A percentile compares a stretch with the other conserved stretches of the same genome.
These are phyloP conservation scores for Leptinotarsa rubiginosa DNA, from an alignment of 2,888 invertebrate species.

Conservation along the genomic window DNA sequence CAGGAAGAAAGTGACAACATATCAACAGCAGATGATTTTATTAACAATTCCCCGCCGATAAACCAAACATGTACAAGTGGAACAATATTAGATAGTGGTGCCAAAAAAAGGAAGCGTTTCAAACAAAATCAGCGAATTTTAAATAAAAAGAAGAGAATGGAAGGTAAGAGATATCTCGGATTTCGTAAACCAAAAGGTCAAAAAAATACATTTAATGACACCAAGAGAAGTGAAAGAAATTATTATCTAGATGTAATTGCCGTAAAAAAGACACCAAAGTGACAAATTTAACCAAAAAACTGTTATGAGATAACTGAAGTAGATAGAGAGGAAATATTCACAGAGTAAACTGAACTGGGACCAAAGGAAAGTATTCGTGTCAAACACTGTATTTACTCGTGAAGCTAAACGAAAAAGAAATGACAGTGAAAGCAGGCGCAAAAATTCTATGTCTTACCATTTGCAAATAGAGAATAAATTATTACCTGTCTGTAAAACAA, in stretches of 20 bases:
- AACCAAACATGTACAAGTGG: not conserved
- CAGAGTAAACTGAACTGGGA: slow-evolving; percentile 32
- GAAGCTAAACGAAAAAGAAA: slow-evolving; percentile 14
- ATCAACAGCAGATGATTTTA: not conserved
- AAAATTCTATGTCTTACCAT: slow-evolving; percentile 20
- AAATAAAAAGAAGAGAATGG: slow-evolving; percentile 27
- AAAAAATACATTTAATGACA: slow-evolving; percentile 32
- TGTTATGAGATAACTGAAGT: slow-evolving; percentile 23
- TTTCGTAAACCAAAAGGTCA: slow-evolving; percentile 34
- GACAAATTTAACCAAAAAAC: slow-evolving; percentile 6
- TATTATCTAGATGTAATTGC: slow-evolving; percentile 29
- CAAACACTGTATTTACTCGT: slow-evolving; percentile 23
- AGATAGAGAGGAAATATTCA: slow-evolving; percentile 25
- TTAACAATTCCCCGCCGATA: not conserved
- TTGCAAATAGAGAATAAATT: slow-evolving; percentile 21
- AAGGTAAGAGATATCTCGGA: slow-evolving; percentile 32
- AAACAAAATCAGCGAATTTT: slow-evolving; percentile 1
- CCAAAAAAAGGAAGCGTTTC: not conserved
- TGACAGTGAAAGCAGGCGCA: slow-evolving; percentile 15
- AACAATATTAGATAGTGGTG: not conserved
- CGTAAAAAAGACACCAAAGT: slow-evolving; percentile 17
- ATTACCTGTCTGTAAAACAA: slow-evolving; percentile 34
- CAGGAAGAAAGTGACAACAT: not conserved
- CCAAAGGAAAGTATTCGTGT: slow-evolving; percentile 37
- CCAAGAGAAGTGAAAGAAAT: slow-evolving; percentile 21